Percentiles rank a stretch among this genome's conserved stretches.
Conservation (phyloP, 2,888 invertebrate species). For the Drosophila neonasuta region DNA sequence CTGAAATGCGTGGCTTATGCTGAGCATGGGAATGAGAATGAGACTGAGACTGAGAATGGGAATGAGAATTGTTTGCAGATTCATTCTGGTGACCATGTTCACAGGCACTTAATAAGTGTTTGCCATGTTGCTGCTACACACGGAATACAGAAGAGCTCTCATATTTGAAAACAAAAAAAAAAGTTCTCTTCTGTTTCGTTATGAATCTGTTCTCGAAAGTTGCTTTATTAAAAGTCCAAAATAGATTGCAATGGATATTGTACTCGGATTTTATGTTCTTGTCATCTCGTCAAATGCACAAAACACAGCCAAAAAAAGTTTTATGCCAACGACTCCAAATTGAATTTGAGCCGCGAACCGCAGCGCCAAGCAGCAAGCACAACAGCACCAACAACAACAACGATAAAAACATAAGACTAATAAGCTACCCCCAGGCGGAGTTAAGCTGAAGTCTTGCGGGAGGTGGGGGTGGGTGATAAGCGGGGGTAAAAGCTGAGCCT, state of each 20-base stretch:
- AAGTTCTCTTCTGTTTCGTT: constrained; percentile 29
- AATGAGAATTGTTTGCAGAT: constrained; percentile 32
- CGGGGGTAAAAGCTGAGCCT: not conserved
- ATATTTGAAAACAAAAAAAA: constrained; percentile 33
- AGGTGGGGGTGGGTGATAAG: not conserved
- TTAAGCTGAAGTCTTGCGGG: constrained; percentile 16
- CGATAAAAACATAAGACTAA: constrained; percentile 34
- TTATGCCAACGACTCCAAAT: constrained; percentile 37
- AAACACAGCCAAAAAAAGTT: constrained; percentile 23
- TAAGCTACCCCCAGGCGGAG: constrained; percentile 29
- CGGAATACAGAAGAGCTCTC: constrained; percentile 17
- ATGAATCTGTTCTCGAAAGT: constrained; percentile 38
- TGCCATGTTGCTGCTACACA: constrained; percentile 21
- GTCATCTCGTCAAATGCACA: constrained; percentile 47
- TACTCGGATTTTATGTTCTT: constrained; percentile 25
- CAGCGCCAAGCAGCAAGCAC: constrained; percentile 4
- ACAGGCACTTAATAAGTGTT: constrained; percentile 58
- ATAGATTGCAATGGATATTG: constrained; percentile 44
- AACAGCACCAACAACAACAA: constrained; percentile 5
- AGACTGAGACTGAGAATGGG: not conserved
- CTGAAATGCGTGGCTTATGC: constrained; percentile 41
- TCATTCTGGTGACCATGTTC: constrained; percentile 43
- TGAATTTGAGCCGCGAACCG: constrained; percentile 37
- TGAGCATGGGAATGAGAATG: constrained; percentile 44
- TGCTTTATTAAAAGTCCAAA: constrained; percentile 52